phyloP scores from a whole-genome alignment of 2,888 invertebrate species.

The Epicampocera succincta region DNA sequence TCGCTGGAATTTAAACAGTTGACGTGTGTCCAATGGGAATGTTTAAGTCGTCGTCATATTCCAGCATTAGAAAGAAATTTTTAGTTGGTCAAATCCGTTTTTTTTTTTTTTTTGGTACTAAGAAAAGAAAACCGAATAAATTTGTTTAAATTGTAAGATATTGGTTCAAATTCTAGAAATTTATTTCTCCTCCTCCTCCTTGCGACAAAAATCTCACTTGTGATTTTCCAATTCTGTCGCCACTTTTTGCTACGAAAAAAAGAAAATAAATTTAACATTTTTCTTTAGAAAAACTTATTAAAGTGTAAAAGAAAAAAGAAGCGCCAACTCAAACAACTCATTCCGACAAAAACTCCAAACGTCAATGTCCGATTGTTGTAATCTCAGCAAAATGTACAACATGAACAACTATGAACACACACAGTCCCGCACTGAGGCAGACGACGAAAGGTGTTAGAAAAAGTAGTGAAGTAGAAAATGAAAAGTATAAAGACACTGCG shows the following conservation, averaged over 20 bases:
- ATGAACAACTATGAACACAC: neutral
- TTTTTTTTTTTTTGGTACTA: too few relatives aligned
- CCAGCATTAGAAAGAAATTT: conserved; percentile 1
- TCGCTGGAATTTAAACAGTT: too few relatives aligned
- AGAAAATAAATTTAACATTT: too few relatives aligned
- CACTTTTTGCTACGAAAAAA: too few relatives aligned
- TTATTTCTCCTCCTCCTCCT: too few relatives aligned
- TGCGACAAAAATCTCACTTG: too few relatives aligned
- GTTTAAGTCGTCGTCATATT: conserved; percentile 39
- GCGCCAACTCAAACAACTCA: conserved; percentile 33
- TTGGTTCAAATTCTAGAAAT: too few relatives aligned
- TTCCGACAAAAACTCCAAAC: conserved; percentile 44
- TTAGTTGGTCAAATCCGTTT: too few relatives aligned
- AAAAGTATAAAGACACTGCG: conserved; percentile 4
- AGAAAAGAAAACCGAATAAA: too few relatives aligned
- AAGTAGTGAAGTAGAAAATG: conserved; percentile 24
- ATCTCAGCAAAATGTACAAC: conserved; percentile 49
- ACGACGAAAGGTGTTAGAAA: conserved; percentile 59
- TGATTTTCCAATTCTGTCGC: too few relatives aligned
- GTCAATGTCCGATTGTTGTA: conserved; percentile 71
- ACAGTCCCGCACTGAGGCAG: neutral
- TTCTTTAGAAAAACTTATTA: neutral
- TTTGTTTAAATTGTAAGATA: too few relatives aligned
- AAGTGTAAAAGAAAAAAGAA: neutral
- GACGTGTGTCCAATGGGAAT: too few relatives aligned